Evolutionary conservation across 2,888 invertebrate genomes (phyloP), one percentile per base, ranked within the genome.

Genomic region (Cryptops parisi): DNA sequence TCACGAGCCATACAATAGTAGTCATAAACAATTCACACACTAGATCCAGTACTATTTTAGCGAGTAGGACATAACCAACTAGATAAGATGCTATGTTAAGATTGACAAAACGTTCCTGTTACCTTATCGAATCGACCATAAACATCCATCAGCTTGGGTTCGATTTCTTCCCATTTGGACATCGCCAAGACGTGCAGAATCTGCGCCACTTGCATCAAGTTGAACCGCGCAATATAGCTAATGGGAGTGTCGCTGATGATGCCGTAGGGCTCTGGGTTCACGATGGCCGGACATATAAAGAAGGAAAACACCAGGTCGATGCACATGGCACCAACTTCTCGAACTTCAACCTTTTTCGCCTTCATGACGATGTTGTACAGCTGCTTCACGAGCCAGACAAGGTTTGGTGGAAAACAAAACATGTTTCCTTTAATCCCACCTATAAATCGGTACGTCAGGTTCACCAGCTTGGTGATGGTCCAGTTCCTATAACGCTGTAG

Each of bases 201-300:
- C 72, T 91, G 89, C 0, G 91, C 96, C 54, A 96, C 80, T 74
- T 89, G 86, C 63, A 84, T 81, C 44, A 76, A 65, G 65, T 76
- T 97, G 69, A 89, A 91, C 38, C 93, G 74, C 3, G 91, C 89
- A 54, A 89, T 80, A 64, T 87, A 83, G 41, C 88, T 88, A 53
- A 97, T 85, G 5, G 91, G 88, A 1, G 87, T 83, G 65, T 94
- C 94, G 2, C 85, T 85, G 2, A 74, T 72, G 52, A 97, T 84
- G 17, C 94, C 96, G 69, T 90, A 84, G 1, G 89, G 84, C 67
- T 96, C 96, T 0, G 97, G 97, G 72, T 90, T 90, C 47, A 93
- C 84, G 52, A 98, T 87, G 0, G 94, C 96, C 2, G 94, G 94
- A 64, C 96, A 97, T 55, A 98, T 84, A 67, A 94, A 91, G 66